Percentiles rank a stretch among this genome's conserved stretches.
Evolutionary conservation across 1,140 invertebrate genomes (phyloP).

Genomic region (Musca domestica): DNA sequence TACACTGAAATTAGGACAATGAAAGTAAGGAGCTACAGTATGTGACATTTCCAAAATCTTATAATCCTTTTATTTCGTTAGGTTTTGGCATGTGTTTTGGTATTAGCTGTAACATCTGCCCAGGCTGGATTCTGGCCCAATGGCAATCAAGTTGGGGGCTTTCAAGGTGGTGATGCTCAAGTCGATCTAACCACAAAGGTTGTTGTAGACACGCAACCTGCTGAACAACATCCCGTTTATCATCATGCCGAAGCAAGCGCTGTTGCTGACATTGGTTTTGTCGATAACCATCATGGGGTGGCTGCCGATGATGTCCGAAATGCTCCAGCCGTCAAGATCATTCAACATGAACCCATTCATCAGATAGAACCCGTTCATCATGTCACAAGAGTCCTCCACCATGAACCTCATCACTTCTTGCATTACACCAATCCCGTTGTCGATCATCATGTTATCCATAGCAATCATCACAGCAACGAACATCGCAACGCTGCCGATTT

Average conservation of each 20-base stretch:
- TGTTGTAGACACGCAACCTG: conserved; percentile 37
- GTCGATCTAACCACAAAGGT: conserved; percentile 36
- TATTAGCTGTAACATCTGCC: conserved; percentile 33
- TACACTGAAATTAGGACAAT: too few relatives aligned
- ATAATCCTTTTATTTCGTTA: conserved; percentile 17
- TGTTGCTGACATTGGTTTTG: conserved; percentile 28
- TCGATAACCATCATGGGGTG: conserved; percentile 35
- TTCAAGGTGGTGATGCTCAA: conserved; percentile 39
- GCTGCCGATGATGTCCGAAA: conserved; percentile 34
- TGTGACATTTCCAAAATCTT: neutral
- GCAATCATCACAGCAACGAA: conserved; percentile 35
- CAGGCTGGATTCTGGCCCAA: conserved; percentile 44
- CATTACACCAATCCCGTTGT: conserved; percentile 44
- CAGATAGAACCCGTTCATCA: conserved; percentile 43
- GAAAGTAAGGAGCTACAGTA: too few relatives aligned
- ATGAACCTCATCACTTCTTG: conserved; percentile 44
- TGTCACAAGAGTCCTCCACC: conserved; percentile 45
- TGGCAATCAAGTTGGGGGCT: conserved; percentile 28
- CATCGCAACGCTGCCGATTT: conserved; percentile 33
- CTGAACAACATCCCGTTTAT: conserved; percentile 34
- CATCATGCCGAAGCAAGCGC: conserved; percentile 36
- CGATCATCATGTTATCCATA: conserved; percentile 41
- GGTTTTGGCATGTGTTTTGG: conserved; percentile 45
- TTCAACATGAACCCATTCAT: conserved; percentile 42
- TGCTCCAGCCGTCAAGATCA: conserved; percentile 31